phyloP scores from a whole-genome alignment of 92 coral and sea anemone genomes.

The Epizoanthus ramosus region DNA sequence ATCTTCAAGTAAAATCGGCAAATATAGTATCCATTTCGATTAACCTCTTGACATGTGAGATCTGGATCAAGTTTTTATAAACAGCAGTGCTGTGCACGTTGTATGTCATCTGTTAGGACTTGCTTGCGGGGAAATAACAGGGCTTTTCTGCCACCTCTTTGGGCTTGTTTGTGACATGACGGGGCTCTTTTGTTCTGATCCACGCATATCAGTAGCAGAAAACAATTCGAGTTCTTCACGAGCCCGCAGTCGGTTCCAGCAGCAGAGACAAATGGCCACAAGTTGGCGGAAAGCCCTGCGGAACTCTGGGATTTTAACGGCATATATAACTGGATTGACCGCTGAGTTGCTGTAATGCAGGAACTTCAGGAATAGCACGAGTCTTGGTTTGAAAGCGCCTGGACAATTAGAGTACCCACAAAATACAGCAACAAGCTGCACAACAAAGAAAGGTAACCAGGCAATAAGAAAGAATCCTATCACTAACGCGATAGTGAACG shows the following conservation, averaged over 20 bases:
- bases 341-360: constrained; percentile 90
- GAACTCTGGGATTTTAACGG: constrained; percentile 91
- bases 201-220: constrained; percentile 74
- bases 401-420: constrained; percentile 49
- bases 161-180: neutral
- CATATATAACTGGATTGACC: constrained; percentile 83
- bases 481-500: constrained; percentile 86
- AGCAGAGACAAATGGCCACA: constrained; percentile 70
- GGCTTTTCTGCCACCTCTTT: neutral
- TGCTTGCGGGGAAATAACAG: no score
- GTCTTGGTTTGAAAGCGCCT: constrained; percentile 36
- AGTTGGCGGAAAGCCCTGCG: constrained; percentile 87
- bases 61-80: no score
- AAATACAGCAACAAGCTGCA: constrained; percentile 64
- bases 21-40: no score
- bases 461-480: constrained; percentile 82
- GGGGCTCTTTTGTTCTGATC: constrained; percentile 30
- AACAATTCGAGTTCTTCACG: constrained; percentile 62
- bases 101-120: no score
- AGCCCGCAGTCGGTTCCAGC: constrained; percentile 47
- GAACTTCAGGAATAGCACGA: constrained; percentile 70
- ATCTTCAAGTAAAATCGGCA: no score
- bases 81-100: no score
- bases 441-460: constrained; percentile 84
- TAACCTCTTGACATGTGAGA: no score